Conservation (phyloP, 2,888 invertebrate species). For the Blastobasis adustella region DNA sequence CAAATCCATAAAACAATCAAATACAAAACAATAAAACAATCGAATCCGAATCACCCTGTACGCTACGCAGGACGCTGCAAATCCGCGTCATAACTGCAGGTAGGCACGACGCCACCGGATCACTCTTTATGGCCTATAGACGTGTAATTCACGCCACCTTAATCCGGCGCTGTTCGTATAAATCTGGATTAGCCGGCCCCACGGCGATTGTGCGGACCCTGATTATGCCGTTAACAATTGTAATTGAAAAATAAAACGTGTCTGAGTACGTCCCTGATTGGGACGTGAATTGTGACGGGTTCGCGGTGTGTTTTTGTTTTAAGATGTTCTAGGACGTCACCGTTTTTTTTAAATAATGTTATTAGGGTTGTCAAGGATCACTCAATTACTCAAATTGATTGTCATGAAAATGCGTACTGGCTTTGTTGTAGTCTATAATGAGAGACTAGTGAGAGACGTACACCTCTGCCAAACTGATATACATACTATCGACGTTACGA, state of each 20-base stretch:
- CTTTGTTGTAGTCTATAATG: too few relatives aligned
- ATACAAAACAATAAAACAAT: not conserved
- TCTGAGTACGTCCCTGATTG: slow-evolving; percentile 23
- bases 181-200: slow-evolving; percentile 70
- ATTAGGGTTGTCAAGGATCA: too few relatives aligned
- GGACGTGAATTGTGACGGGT: not conserved
- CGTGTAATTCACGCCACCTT: slow-evolving; percentile 74
- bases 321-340: too few relatives aligned
- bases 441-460: too few relatives aligned
- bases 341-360: too few relatives aligned
- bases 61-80: slow-evolving; percentile 22
- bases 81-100: slow-evolving; percentile 63
- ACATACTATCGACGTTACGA: too few relatives aligned
- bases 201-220: slow-evolving; percentile 60
- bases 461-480: too few relatives aligned
- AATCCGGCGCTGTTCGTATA: slow-evolving; percentile 68
- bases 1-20: too few relatives aligned
- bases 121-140: slow-evolving; percentile 74
- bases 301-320: too few relatives aligned
- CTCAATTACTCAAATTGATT: too few relatives aligned
- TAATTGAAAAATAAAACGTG: slow-evolving; percentile 68
- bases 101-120: slow-evolving; percentile 65
- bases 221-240: slow-evolving; percentile 72
- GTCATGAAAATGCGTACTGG: too few relatives aligned
- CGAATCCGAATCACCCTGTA: slow-evolving; percentile 26